Evolutionary conservation across 2,113 vertebrate species (phyloP).

Genomic region (Vireo altiloquus): DNA sequence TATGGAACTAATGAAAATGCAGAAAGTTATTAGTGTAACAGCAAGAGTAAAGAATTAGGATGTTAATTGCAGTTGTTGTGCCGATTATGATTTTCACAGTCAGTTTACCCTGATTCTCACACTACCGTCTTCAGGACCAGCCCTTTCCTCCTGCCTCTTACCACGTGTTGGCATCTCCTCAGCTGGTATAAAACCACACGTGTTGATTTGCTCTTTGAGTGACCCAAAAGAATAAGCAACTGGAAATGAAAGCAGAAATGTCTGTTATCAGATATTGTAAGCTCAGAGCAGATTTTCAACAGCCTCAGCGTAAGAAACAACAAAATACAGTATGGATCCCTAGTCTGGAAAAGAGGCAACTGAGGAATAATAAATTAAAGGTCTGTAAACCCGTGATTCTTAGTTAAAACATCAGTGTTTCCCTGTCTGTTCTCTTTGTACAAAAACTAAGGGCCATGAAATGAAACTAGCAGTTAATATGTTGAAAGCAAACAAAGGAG

Average conservation of each 20-base stretch:
- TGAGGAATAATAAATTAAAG: background rate
- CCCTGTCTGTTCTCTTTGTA: background rate
- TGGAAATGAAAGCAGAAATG: background rate
- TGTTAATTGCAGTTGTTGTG: background rate
- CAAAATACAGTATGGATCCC: background rate
- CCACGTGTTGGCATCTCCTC: background rate
- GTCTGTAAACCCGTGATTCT: background rate
- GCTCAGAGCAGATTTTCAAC: background rate
- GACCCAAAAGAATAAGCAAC: background rate
- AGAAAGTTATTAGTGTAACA: background rate
- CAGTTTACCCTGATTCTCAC: background rate
- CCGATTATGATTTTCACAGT: background rate
- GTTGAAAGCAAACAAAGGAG: background rate
- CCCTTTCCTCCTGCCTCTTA: background rate
- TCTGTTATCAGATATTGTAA: background rate
- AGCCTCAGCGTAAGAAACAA: background rate
- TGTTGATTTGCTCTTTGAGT: background rate
- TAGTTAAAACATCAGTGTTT: background rate
- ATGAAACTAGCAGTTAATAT: background rate
- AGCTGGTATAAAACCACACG: fast-evolving
- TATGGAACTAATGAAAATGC: background rate
- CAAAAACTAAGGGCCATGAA: background rate
- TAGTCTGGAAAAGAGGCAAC: background rate
- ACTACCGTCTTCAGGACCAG: background rate
- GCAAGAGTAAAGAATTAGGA: background rate